phyloP scores from a whole-genome alignment of 2,113 vertebrate species.

The Gavialis gangeticus region DNA sequence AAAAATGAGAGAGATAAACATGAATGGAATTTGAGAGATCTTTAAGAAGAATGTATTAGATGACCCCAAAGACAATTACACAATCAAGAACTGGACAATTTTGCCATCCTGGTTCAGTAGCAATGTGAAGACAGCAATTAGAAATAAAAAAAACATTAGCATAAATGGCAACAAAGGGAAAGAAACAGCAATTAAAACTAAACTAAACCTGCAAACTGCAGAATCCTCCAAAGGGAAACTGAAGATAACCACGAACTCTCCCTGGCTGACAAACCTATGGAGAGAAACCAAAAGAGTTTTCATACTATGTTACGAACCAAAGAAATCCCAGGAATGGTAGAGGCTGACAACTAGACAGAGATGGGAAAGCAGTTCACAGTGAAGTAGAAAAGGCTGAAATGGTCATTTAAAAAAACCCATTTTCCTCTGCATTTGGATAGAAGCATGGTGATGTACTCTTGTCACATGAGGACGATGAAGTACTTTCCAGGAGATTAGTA shows the following conservation, averaged over 20 bases:
- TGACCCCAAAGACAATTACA: neutral
- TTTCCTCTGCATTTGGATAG: neutral
- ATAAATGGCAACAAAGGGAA: neutral
- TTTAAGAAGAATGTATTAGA: neutral
- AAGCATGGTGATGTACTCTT: neutral
- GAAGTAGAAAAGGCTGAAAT: neutral
- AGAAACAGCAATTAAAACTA: neutral
- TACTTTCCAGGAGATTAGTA: neutral
- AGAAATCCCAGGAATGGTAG: neutral
- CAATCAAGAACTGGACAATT: neutral
- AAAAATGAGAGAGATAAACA: neutral
- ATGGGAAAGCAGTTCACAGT: neutral
- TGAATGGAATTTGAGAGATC: neutral
- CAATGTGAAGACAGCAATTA: neutral
- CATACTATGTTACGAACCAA: neutral
- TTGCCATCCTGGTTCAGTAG: neutral
- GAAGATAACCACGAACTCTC: neutral
- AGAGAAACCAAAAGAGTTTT: neutral
- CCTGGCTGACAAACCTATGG: neutral
- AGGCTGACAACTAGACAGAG: neutral
- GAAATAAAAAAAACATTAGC: neutral
- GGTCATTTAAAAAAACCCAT: neutral
- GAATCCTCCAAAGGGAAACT: neutral
- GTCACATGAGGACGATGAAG: neutral
- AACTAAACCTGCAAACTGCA: neutral